Base-by-base conservation (phyloP, 2,797 vertebrate species). In the Leontocebus nigricollis region DNA sequence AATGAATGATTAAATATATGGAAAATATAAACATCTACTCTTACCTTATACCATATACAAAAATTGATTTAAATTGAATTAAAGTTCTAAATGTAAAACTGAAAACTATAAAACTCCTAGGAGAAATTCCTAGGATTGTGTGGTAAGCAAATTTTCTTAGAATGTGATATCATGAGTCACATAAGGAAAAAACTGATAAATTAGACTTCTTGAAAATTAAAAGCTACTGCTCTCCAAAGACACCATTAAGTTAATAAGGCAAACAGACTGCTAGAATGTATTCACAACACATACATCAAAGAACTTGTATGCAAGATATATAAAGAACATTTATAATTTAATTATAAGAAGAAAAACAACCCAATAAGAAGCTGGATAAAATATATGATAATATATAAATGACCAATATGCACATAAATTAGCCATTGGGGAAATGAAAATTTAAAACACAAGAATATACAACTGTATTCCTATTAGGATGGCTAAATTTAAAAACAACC, bases 341-440 rank as follows among this genome's bases (percentile, higher is more conserved):
- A 30, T 83, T 82, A 52, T 70, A 87, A 87, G 46, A 75, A 73
- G 39, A 20, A 6, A 82, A 77, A 96, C 4, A 92, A 59, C 20
- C 75, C 75, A 86, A 11, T 39, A 79, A 90, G 24, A 87, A 92
- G 84, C 48, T 57, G 14, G 11, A 36, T 61, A n/a, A 84, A 96
- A 91, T 6, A 85, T 90, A 72, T 90, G 10, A 67, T 85, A 95
- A 94, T 8, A 57, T 24, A 79, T 72, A 84, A 89, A 61, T 95
- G 39, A 52, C 5, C 48, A 84, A 36, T 64, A 46, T 50, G 27
- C 27, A 84, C 17, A 90, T 59, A 27, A 55, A 55, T 55, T 80
- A 75, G 1, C 5, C 4, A 90, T 0, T 75, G 30, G 11, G 57
- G 48, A 89, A 77, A 87, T 15, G 10, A 70, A 90, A 95, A 50